Base-by-base conservation (phyloP, 2,888 invertebrate genomes). In the Folsomia manolachei region DNA sequence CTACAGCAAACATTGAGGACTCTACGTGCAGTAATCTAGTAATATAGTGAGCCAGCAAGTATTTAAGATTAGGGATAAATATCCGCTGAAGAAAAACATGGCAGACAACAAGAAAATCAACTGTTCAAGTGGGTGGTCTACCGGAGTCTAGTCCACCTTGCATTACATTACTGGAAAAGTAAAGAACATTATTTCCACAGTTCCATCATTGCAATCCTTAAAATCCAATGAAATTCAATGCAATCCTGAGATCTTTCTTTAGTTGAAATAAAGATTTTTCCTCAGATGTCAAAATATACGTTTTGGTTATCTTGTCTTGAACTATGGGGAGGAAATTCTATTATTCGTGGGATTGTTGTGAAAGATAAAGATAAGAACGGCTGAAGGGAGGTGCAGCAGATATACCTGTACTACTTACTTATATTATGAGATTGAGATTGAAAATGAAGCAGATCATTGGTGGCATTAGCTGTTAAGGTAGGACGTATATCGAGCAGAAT, bases 81-180 rank as follows among this genome's bases (percentile, higher is more conserved):
- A 56, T 56, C 11, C 19, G 21, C 18, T 18, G 21, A 56, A 19
- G 21, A 56, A 19, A 4, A 56, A 56, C 56, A 56, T 56, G 4
- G 21, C 18, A 52, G 4, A 23, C 2, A 52, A 21, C 27, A 51
- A 66, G 66, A 66, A 52, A 51, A 66, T 21, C 52, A 26, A 67
- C 25, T 56, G 67, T 67, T 56, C n/a, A 26, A 56, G 24, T 67
- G 67, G 67, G 67, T 67, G 67, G 67, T 67, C 67, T 56, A 9
- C 2, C 51, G 9, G 51, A 11, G 9, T 9, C 56, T 14, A 21
- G 19, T 19, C 4, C 18, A 56, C 18, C 7, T 19, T 56, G 56
- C n/a, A 19, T 14, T 9, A 14, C 39, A 39, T 39, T n/a, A n/a
- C n/a, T n/a, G n/a, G n/a, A n/a, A n/a, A n/a, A n/a, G n/a, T n/a